Conservation (phyloP, 53 echinoderm and acorn worm genomes). For the Echinometra lucunter region DNA sequence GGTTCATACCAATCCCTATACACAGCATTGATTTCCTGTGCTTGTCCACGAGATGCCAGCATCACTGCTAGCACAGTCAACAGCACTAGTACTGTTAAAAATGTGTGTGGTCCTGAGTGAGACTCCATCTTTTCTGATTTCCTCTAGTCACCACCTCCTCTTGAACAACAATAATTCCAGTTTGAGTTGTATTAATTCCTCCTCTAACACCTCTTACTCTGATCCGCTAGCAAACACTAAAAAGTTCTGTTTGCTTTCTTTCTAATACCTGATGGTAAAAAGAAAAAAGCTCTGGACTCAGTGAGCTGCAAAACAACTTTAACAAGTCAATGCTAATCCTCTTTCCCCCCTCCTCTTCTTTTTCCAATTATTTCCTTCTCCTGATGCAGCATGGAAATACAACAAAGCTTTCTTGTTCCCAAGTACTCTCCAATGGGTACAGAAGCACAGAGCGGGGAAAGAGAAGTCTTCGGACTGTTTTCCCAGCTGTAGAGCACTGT, state of each 20-base stretch:
- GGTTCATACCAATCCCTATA: conserved; percentile 68
- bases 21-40: conserved; percentile 54
- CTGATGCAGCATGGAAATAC: neutral
- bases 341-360: conserved; percentile 28
- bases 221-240: conserved; percentile 48
- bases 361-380: conserved; percentile 44
- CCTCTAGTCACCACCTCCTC: neutral
- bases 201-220: conserved; percentile 54
- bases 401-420: conserved; percentile 53
- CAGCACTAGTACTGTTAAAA: conserved; percentile 15
- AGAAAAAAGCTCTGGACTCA: conserved; percentile 41
- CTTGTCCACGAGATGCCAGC: neutral
- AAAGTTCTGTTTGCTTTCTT: conserved; percentile 31
- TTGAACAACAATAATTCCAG: conserved; percentile 56
- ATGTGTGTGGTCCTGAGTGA: conserved; percentile 64
- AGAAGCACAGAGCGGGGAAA: neutral
- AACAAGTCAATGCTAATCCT: conserved; percentile 67
- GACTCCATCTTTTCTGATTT: conserved; percentile 56
- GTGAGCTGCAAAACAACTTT: conserved; percentile 64
- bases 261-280: neutral
- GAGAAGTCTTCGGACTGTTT: conserved; percentile 19
- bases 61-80: conserved; percentile 26
- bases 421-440: conserved; percentile 6
- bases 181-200: conserved; percentile 64
- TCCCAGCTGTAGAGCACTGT: conserved; percentile 26